Evolutionary conservation across 2,888 invertebrate species (phyloP), one percentile per base, ranked within the genome.

Genomic region (Beris morrisii): DNA sequence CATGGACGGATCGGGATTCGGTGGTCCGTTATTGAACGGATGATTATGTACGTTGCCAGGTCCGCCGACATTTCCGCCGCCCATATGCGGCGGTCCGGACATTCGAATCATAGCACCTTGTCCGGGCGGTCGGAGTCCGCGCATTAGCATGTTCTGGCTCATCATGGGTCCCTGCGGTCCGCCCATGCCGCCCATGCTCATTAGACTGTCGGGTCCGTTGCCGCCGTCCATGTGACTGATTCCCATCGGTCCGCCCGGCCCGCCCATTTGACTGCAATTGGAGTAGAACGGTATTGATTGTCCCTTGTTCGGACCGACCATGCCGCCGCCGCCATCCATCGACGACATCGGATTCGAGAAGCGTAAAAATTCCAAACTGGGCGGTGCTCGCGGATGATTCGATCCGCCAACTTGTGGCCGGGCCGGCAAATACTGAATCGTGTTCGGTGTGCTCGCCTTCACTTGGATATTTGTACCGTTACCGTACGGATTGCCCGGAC

Each of bases 391-490:
- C 1, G 90, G 90, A 28, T 61, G 61, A 63, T 86, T 87, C 38
- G 85, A 83, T 69, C 85, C 85, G 75, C 87, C 87, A 74, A 89
- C 88, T 77, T 94, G 94, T n/a, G 96, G 93, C 81, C 95, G 86
- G 61, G 95, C 93, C 28, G 97, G 97, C 79, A 97, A 87, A 84
- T 97, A 97, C 84, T 97, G 97, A 78, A 97, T 97, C 45, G 97
- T 97, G 81, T 97, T 97, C 0, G 97, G 97, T 11, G 97, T 95
- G 80, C 93, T 95, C 9, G 97, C 92, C 82, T 97, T 97, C 31
- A 97, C 95, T 82, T 94, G 93, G 50, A 94, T 91, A 80, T 93
- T 96, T 1, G 75, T 73, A 46, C 75, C 84, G 76, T 85, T 86
- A 4, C 61, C 61, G 74, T 85, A 86, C 7, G 87, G 87, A 13